Base-by-base conservation (phyloP, 2,888 invertebrate genomes). In the Microdon myrmicae region DNA sequence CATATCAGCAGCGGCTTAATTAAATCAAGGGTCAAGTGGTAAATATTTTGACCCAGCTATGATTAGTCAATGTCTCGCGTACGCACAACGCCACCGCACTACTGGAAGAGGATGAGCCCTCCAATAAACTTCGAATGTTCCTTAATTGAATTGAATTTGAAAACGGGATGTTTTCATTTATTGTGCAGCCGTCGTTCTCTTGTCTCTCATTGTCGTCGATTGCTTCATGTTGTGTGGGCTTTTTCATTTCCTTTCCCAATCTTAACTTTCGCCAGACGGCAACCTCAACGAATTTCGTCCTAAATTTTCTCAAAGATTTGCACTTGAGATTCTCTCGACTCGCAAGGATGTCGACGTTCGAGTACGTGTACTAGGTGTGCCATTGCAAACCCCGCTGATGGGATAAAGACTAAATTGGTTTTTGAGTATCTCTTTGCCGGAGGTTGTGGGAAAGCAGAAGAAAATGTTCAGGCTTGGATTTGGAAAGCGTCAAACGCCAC, bases 11-110 rank as follows among this genome's bases (percentile, higher is more conserved):
- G 78, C 78, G 74, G 74, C 75, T 75, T 78, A 78, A 79, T 80
- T 79, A 76, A 79, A 79, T 79, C 79, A 80, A 70, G 79, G 79
- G 79, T 79, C 79, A 79, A 79, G 78, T 79, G 79, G 78, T 79
- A 79, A 79, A 79, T 79, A 79, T 79, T 79, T 79, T 79, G 79
- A 79, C 79, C 79, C 75, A 77, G 76, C 75, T 75, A 76, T 77
- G 75, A 78, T 79, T 79, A 77, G 74, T 72, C 19, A 68, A 54
- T 37, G 53, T 59, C 66, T 54, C 51, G 44, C 38, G 47, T 55
- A 54, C 45, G 43, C 32, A 14, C 29, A 25, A 10, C 14, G 41
- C 34, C 22, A 26, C 44, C 39, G 22, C 17, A 22, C 37, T 16
- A 19, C 38, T 49, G 56, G 64, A 53, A 61, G 68, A 64, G 68